These are phyloP conservation scores for Drosophila diplacantha DNA, from an alignment of 2,888 invertebrate species.

Conservation along the genomic window DNA sequence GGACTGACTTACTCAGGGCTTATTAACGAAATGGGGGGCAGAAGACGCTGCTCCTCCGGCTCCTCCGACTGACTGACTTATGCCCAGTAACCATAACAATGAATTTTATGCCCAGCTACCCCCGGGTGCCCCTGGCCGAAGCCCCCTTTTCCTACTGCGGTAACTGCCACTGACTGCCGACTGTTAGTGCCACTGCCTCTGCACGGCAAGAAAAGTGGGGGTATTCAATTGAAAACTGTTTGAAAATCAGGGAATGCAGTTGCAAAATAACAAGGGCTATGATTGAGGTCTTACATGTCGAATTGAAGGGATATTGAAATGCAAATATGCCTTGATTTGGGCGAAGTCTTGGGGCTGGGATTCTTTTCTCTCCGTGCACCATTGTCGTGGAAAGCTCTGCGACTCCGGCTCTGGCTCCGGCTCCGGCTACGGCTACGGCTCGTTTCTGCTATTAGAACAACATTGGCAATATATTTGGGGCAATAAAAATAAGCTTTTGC, in stretches of 20 bases:
- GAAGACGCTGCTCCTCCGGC: constrained; percentile 6
- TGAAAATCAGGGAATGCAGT: neutral
- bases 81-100: constrained; percentile 70
- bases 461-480: constrained; percentile 70
- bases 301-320: neutral
- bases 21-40: constrained; percentile 61
- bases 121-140: neutral
- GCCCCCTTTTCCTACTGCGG: constrained; percentile 15
- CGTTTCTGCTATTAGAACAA: constrained; percentile 72
- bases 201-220: constrained; percentile 12
- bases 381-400: constrained; percentile 17
- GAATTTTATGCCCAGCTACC: constrained; percentile 59
- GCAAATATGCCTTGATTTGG: too few relatives aligned
- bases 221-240: too few relatives aligned
- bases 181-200: constrained; percentile 28
- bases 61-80: constrained; percentile 62
- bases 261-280: neutral
- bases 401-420: constrained; percentile 36
- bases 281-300: too few relatives aligned
- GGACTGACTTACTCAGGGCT: constrained; percentile 58
- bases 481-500: constrained; percentile 69
- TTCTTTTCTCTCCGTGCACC: constrained; percentile 12
- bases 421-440: constrained; percentile 44
- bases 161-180: constrained; percentile 32
- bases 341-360: neutral